Evolutionary conservation across 2,797 vertebrate species (phyloP), one percentile per base, ranked within the genome.

Genomic region (Takifugu ocellatus): DNA sequence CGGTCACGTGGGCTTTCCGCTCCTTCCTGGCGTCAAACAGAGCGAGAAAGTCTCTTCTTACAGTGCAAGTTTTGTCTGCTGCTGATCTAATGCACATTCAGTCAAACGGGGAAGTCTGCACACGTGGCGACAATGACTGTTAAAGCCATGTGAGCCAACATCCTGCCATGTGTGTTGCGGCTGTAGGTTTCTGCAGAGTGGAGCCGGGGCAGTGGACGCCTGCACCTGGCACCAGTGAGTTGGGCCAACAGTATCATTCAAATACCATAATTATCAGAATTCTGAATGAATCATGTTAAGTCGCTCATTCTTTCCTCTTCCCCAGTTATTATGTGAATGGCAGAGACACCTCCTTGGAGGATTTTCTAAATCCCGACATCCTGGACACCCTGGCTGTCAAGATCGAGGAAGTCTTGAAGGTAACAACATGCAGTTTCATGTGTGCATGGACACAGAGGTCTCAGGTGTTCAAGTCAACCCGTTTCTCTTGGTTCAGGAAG

Each of bases 141-240:
- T 33, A 7, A 29, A 29, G 27, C 27, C 27, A 33, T 9, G 33
- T 10, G 33, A 33, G 8, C 33, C 8, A 33, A 9, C 33, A 9
- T 33, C 33, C 11, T 3, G 7, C 36, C 36, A 11, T 14, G 36
- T 43, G 31, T 25, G 3, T 2, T 12, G 11, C 8, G 16, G 14
- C 43, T 42, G 51, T 72, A 98, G 96, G 66, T 98, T 99, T 81
- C 87, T 99, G 82, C 83, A 91, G 60, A 87, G 75, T 0, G 96
- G 93, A 31, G 90, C 91, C 14, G 77, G 88, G 54, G 93, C 85
- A 7, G 89, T 99, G 1, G 80, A 95, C 54, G 88, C 95, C 4
- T 83, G 91, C 47, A 98, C 96, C 0, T 99, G 96, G 96, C 97
- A 99, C 78, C 96, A 98, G 97, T 99, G 90, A 94, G 94, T 93